Percentiles rank a stretch among this genome's conserved stretches.
These are phyloP conservation scores for Megastigmus dorsalis DNA, from an alignment of 2,888 invertebrate species.

Conservation along the genomic window DNA sequence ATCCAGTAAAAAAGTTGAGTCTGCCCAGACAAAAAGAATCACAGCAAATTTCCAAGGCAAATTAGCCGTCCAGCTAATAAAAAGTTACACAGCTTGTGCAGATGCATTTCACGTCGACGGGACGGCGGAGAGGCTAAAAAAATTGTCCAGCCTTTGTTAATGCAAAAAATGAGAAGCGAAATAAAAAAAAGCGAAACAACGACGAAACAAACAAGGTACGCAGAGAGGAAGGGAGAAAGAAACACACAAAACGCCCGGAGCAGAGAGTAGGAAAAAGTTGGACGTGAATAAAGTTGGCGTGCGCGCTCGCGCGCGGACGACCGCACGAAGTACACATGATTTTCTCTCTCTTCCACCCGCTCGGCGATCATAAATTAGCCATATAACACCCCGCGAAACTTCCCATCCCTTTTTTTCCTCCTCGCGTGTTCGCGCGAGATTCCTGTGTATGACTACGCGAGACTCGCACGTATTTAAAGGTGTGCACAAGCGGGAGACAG, in stretches of 20 bases:
- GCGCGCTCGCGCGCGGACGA: too few species aligned
- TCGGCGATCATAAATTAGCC: slow-evolving; percentile 51
- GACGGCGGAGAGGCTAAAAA: slow-evolving; percentile 16
- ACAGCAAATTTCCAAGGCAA: slow-evolving; percentile 33
- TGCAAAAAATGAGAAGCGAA: not conserved
- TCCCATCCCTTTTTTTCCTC: not conserved
- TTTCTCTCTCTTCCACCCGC: slow-evolving; percentile 18
- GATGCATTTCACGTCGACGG: not conserved
- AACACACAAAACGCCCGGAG: too few species aligned
- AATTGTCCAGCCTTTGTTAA: slow-evolving; percentile 20
- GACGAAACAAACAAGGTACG: too few species aligned
- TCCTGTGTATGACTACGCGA: too few species aligned
- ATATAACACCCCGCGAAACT: slow-evolving; percentile 35
- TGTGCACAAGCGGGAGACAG: not conserved
- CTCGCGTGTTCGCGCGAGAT: not conserved
- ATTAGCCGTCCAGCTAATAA: slow-evolving; percentile 41
- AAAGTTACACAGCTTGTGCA: slow-evolving; percentile 27
- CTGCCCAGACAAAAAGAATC: not conserved
- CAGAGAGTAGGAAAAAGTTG: slow-evolving; percentile 42
- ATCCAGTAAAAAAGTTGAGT: slow-evolving; percentile 20
- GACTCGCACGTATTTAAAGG: not conserved
- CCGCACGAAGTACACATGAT: slow-evolving; percentile 39
- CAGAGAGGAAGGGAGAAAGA: not conserved
- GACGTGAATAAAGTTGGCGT: slow-evolving; percentile 48
- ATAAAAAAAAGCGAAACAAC: not conserved